Conservation (phyloP, 2,888 invertebrate genomes). For the Parapristionchus giblindavisi region DNA sequence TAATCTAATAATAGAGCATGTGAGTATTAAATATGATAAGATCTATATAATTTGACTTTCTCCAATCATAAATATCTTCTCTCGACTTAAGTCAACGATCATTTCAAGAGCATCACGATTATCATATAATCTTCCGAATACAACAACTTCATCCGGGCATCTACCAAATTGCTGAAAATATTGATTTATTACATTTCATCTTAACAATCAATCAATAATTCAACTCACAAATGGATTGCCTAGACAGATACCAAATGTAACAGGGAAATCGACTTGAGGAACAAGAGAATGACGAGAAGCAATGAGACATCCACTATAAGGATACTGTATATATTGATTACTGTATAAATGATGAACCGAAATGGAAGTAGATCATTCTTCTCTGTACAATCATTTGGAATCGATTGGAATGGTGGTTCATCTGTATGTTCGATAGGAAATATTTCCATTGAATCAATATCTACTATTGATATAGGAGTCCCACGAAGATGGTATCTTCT, state of each 20-base stretch:
- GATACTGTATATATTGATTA: neutral
- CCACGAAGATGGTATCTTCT: conserved; percentile 31
- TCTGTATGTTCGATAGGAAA: conserved; percentile 9
- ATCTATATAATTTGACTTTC: conserved; percentile 19
- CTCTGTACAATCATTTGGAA: conserved; percentile 19
- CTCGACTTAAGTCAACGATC: conserved; percentile 2
- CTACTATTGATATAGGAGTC: conserved; percentile 12
- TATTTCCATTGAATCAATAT: conserved; percentile 10
- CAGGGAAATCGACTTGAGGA: conserved; percentile 24
- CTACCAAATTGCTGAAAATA: conserved; percentile 20
- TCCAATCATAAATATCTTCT: conserved; percentile 33
- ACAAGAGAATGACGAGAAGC: conserved; percentile 19
- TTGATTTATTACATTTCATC: neutral
- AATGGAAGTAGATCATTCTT: conserved; percentile 7
- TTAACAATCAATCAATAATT: neutral
- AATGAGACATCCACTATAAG: conserved; percentile 25
- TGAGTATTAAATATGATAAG: no score
- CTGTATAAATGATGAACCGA: conserved; percentile 13
- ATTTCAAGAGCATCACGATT: conserved; percentile 31
- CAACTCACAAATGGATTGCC: conserved; percentile 24
- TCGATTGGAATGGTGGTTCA: conserved; percentile 3
- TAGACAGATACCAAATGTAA: conserved; percentile 12
- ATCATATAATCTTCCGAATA: conserved; percentile 10
- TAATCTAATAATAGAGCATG: no score
- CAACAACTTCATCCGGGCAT: conserved; percentile 25